Percentiles rank a stretch among this genome's conserved stretches.
phyloP scores from a whole-genome alignment of 2,888 invertebrate genomes.

The Leptarthrus brevirostris region DNA sequence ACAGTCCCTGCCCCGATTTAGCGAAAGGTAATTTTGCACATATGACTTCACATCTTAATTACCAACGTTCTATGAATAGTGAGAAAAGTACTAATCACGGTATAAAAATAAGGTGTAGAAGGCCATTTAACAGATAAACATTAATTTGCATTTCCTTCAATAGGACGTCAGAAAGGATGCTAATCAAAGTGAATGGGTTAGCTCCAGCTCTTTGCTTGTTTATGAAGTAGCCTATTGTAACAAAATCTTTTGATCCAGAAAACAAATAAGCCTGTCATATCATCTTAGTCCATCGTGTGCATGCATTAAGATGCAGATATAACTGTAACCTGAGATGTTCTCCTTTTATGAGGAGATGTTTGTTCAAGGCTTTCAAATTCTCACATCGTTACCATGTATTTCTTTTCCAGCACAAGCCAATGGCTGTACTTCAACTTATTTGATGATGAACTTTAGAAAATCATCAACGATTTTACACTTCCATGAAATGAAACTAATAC shows the following conservation, averaged over 20 bases:
- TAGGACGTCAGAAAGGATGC: constrained; percentile 53
- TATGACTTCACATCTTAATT: too few relatives aligned
- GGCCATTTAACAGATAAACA: constrained; percentile 47
- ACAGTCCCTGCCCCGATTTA: too few relatives aligned
- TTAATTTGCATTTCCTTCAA: constrained; percentile 52
- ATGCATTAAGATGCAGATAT: constrained; percentile 12
- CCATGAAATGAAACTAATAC: constrained; percentile 33
- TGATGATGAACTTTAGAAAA: constrained; percentile 36
- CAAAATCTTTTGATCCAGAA: constrained; percentile 47
- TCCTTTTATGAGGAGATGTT: constrained; percentile 14
- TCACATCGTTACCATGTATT: constrained; percentile 25
- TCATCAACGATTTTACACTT: constrained; percentile 40
- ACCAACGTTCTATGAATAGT: too few relatives aligned
- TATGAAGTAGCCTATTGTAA: constrained; percentile 32
- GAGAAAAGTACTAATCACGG: too few relatives aligned
- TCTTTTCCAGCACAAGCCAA: constrained; percentile 2
- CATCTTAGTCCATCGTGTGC: constrained; percentile 31
- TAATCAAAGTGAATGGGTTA: constrained; percentile 48
- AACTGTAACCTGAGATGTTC: constrained; percentile 40
- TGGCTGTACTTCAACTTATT: constrained; percentile 11
- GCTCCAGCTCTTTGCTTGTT: background rate
- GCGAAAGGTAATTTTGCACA: too few relatives aligned
- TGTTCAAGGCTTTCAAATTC: constrained; percentile 32
- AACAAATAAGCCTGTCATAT: constrained; percentile 19
- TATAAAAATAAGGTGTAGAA: background rate